Evolutionary conservation across 2,888 invertebrate species (phyloP), one percentile per base, ranked within the genome.

Genomic region (Lottia gigantea): DNA sequence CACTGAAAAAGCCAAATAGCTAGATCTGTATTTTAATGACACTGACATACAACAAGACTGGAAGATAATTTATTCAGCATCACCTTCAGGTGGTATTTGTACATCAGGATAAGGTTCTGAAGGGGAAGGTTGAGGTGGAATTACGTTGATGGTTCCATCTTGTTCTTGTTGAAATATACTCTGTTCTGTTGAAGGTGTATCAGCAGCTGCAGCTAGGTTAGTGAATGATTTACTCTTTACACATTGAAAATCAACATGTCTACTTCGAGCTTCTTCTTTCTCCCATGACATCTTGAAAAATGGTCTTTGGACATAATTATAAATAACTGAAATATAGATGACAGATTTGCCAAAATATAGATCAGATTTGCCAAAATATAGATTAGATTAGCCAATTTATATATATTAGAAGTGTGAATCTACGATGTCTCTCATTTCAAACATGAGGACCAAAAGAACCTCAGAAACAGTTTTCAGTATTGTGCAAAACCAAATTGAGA

Each of bases 211-310:
- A 0, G 97, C 96, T 75, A 98, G 90, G 90, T 98, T 98, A 14
- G 97, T 98, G 45, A 98, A 97, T 0, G 97, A 97, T 87, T 98
- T 98, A 3, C 96, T 97, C 89, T 97, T 98, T 70, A 98, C 97
- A 87, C 98, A 98, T 90, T 98, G 96, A 76, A 98, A 99, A 89
- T 99, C 99, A 0, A 99, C 99, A 87, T 99, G 99, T 0, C 99
- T 93, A 85, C 96, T 97, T 87, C 98, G 97, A 0, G 98, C 98
- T 85, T 99, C 99, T 86, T 99, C 99, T 85, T 99, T 99, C 88
- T 99, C 99, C 99, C 99, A 99, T 0, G 97, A 97, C 95, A 97
- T 96, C 86, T 98, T 97, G 68, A 99, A 95, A 89, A 99, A 99
- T 0, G 99, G 99, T 0, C 99, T 91, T 88, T 99, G 99, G 0